Conservation (phyloP, 35 echinoderm and acorn worm species). For the Diadema setosum region DNA sequence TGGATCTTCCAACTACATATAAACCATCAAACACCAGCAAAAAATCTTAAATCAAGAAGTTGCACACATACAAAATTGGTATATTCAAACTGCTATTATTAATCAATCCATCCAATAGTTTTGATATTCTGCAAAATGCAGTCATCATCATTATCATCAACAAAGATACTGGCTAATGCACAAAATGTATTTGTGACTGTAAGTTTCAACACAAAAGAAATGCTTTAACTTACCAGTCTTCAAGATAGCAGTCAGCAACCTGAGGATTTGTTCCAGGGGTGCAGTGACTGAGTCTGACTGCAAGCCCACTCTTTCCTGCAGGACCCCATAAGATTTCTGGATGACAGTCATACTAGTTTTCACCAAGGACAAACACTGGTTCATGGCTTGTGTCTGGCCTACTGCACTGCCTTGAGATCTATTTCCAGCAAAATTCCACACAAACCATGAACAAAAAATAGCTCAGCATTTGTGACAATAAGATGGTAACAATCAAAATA, state of each 20-base stretch:
- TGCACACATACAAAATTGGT: neutral
- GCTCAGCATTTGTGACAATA: too few species aligned
- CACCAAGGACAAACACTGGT: slow-evolving; percentile 4
- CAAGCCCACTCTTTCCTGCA: neutral
- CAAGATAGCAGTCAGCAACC: neutral
- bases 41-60: neutral
- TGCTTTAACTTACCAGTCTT: neutral
- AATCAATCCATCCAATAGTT: neutral
- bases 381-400: neutral
- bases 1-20: too few species aligned
- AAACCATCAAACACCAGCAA: too few species aligned
- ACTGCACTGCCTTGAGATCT: neutral
- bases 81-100: neutral
- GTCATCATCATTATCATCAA: neutral
- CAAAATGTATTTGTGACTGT: neutral
- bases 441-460: too few species aligned
- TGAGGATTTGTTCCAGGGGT: neutral
- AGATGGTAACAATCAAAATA: neutral
- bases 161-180: too few species aligned
- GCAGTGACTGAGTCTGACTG: neutral
- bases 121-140: neutral
- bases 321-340: neutral
- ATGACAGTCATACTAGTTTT: slow-evolving; percentile 5
- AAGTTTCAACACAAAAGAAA: neutral
- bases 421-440: too few species aligned